Base-by-base conservation (phyloP, 2,888 invertebrate species). In the Peribatodes rhomboidaria region DNA sequence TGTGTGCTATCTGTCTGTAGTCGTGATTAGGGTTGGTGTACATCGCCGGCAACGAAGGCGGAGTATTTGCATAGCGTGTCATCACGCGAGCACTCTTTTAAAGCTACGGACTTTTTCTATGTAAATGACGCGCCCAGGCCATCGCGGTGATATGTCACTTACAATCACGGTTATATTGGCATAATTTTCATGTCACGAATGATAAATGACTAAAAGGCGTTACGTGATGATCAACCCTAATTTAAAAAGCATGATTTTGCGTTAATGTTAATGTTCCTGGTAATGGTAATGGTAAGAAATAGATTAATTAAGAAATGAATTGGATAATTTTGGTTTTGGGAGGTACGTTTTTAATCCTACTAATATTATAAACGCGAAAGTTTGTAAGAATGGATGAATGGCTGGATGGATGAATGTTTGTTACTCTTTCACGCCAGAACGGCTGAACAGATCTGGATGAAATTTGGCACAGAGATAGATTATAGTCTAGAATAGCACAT, bases 61-160 rank as follows among this genome's bases (percentile, higher is more conserved):
- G 72, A 58, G 65, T 79, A 83, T 84, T 82, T 83, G 81, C 79
- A 81, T 84, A 76, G 69, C 79, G 76, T 74, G 73, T 63, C 69
- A 79, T 75, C 83, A 82, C 81, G 82, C 79, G 62, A 83, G 67
- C 70, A 62, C 63, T 69, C 70, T 78, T 74, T 72, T 58, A 68
- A 61, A 64, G 61, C 61, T 65, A 71, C 62, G 61, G 67, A 68
- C 61, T 67, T 66, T 71, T 67, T 70, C 53, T 63, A 61, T 61
- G 66, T 66, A 61, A 66, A 68, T 44, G 50, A 67, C 57, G 65
- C 73, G 67, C 65, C 67, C 61, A 66, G 18, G 37, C 55, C 56
- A 44, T 55, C 55, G 10, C 39, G 31, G 14, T 59, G 50, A 59
- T 64, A 47, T 62, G 56, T 53, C 55, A 65, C 33, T 65, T 35